Evolutionary conservation across 2,888 invertebrate genomes (phyloP).

Genomic region (Clepsis dumicolana): DNA sequence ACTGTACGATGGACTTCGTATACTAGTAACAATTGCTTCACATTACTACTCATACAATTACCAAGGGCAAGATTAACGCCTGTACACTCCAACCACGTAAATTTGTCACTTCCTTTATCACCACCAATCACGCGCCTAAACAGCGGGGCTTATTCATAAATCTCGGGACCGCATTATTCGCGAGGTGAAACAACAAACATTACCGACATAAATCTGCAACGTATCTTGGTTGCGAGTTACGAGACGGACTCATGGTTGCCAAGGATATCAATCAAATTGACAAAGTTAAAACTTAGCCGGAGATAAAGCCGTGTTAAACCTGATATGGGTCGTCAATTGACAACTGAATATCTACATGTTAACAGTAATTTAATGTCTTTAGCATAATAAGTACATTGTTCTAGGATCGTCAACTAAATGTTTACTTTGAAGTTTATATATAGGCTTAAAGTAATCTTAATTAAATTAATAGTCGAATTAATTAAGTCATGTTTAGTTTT

Average conservation of each 20-base stretch:
- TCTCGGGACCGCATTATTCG: slow-evolving; percentile 79
- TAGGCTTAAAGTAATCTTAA: too few relatives aligned
- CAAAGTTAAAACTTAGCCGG: background rate
- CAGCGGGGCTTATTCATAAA: slow-evolving; percentile 81
- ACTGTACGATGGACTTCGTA: too few relatives aligned
- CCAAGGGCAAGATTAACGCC: slow-evolving; percentile 1
- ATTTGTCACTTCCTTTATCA: slow-evolving; percentile 68
- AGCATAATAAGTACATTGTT: too few relatives aligned
- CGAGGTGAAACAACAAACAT: slow-evolving; percentile 85
- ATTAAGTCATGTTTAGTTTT: too few relatives aligned
- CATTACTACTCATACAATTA: too few relatives aligned
- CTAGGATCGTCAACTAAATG: too few relatives aligned
- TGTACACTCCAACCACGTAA: slow-evolving; percentile 4
- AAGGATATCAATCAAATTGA: background rate
- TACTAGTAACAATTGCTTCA: background rate
- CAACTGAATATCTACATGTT: too few relatives aligned
- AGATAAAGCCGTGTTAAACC: too few relatives aligned
- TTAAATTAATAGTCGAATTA: too few relatives aligned
- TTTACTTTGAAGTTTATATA: too few relatives aligned
- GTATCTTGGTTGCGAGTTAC: slow-evolving; percentile 79
- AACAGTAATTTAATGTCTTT: too few relatives aligned
- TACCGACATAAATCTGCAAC: slow-evolving; percentile 84
- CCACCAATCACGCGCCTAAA: slow-evolving; percentile 75
- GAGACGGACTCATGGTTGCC: slow-evolving; percentile 53
- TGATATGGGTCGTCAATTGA: too few relatives aligned